Conservation (phyloP, 2,113 vertebrate species). For the Sarotherodon lohbergeri region DNA sequence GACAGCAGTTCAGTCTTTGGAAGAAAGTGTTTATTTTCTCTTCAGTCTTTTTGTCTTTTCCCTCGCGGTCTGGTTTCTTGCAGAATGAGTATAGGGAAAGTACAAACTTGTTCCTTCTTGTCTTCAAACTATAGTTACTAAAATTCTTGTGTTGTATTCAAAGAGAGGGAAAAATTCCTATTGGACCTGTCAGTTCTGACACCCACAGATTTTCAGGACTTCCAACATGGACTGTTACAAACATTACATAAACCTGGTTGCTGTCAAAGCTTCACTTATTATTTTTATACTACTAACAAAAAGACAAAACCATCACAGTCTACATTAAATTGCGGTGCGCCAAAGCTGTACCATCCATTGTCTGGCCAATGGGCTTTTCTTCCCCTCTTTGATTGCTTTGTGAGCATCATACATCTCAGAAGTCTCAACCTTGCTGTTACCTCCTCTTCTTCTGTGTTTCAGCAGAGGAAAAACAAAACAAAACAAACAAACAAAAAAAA, state of each 20-base stretch:
- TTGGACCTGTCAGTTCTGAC: conserved; percentile 68
- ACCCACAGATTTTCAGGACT: conserved; percentile 76
- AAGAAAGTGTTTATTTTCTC: background rate
- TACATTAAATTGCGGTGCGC: background rate
- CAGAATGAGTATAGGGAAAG: background rate
- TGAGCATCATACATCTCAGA: background rate
- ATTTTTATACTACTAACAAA: background rate
- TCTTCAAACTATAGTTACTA: background rate
- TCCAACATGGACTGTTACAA: conserved; percentile 76
- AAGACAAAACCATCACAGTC: background rate
- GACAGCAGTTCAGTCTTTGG: background rate
- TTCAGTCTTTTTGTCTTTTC: background rate
- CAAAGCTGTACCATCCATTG: background rate
- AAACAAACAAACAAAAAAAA: background rate
- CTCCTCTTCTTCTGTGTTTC: background rate
- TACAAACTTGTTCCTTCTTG: background rate
- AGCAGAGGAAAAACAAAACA: background rate
- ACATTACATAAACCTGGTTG: conserved; percentile 73
- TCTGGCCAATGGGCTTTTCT: background rate
- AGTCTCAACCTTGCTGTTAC: background rate
- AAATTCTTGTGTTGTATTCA: conserved; percentile 22
- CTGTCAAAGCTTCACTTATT: conserved; percentile 1
- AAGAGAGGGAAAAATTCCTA: conserved; percentile 38
- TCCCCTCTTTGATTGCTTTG: background rate
- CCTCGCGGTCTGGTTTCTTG: background rate